Evolutionary conservation across 2,888 invertebrate species (phyloP), one percentile per base, ranked within the genome.

Genomic region (Eledona agricola): DNA sequence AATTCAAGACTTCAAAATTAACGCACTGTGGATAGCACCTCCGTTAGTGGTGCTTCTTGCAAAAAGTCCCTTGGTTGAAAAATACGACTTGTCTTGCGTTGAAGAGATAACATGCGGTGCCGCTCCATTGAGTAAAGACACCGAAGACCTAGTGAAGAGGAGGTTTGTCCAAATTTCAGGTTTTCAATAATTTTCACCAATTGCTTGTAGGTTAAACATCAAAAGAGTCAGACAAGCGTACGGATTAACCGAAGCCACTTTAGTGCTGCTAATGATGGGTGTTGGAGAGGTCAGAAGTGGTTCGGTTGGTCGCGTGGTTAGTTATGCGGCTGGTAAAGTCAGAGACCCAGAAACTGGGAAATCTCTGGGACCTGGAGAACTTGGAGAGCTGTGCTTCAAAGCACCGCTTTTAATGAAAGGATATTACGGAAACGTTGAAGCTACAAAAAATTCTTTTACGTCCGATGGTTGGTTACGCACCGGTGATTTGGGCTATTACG

Each of bases 401-500:
- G 90, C 92, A 0, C 85, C 87, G 7, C 78, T 87, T 38, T 55
- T 73, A 1, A 70, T 70, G 64, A 70, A 66, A 55, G 72, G 93
- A 0, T 96, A 96, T 72, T 81, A 86, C 69, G 85, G 85, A 2
- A 85, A 91, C 71, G 63, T 67, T 6, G 75, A 81, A 26, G 85
- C 89, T 1, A 89, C 91, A 1, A 70, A 76, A 11, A 78, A 79
- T 2, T 80, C 79, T 1, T 78, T 92, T 11, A 89, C 89, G 63
- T 67, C 73, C 4, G 87, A 91, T 49, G 93, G 93, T 0, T 95
- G 86, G 83, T 72, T 89, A 5, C 83, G 85, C 59, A 85, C 88
- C 16, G 93, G 93, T 0, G 94, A 95, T 72, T 78, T 94, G 59
- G 93, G 89, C 1, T 91, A 89, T 72, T 90, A 86, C 63, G 91